Evolutionary conservation across 2,113 vertebrate genomes (phyloP), one percentile per base, ranked within the genome.

Genomic region (Centrocercus urophasianus): DNA sequence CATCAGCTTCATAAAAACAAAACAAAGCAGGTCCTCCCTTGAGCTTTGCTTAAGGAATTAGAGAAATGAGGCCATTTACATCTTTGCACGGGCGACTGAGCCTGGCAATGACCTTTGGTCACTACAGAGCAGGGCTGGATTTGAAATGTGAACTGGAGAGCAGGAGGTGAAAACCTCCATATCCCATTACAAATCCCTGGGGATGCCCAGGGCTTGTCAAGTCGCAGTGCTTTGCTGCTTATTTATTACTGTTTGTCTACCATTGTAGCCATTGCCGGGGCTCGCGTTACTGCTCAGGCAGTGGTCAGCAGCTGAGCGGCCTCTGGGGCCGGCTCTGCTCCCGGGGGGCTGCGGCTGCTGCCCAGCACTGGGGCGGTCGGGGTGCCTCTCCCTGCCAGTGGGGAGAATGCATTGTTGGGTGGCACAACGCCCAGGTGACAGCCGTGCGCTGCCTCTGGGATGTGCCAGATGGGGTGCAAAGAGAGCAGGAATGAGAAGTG

Each of bases 101-200:
- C 90, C 87, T 90, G 73, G 92, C 63, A 96, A 90, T 94, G 93
- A 96, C 95, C 95, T 95, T 92, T 95, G 96, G 90, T 92, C 95
- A 79, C 94, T 91, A 72, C 1, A 27, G 92, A 93, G 83, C 88
- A 3, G 83, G 88, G 88, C 85, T 96, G 93, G 95, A 95, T 96
- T 95, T 96, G 89, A 95, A 96, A 97, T 93, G 94, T 82, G 95
- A 96, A 96, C 88, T 87, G 84, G 92, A 94, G 93, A 94, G 87
- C 93, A 86, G 87, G 90, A 96, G 96, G 96, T 96, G 95, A 96
- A 96, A 96, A 83, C 90, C 89, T 91, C 64, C 72, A 59, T 93
- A 94, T 94, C 95, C 71, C 95, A 64, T 96, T 96, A 96, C 95
- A 96, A 93, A 95, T 86, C 95, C 19, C 89, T 7, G 4, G 82